Evolutionary conservation across 2,113 vertebrate species (phyloP).

Genomic region (Panurus biarmicus): DNA sequence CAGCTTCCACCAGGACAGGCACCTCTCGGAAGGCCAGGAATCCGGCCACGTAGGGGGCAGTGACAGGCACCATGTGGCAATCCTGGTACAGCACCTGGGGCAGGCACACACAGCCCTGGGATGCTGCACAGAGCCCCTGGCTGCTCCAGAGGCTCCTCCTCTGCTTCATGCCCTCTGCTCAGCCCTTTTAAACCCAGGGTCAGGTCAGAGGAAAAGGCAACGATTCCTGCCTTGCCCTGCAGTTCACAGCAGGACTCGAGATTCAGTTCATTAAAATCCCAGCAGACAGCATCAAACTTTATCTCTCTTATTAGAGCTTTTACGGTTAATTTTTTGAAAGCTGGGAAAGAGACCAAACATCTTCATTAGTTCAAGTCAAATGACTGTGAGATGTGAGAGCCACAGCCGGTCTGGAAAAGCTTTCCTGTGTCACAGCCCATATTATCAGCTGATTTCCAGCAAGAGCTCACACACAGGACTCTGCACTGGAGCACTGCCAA

Average conservation of each 20-base stretch:
- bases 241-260: neutral
- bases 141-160: neutral
- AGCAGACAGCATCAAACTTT: neutral
- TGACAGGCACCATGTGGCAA: conserved; percentile 79
- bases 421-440: neutral
- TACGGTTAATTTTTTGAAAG: neutral
- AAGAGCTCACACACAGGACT: neutral
- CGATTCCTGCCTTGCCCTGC: neutral
- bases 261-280: neutral
- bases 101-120: neutral
- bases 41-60: conserved; percentile 82
- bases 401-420: fast-evolving
- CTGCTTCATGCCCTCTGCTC: neutral
- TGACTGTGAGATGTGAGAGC: neutral
- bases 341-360: neutral
- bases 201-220: neutral
- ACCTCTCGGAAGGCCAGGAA: conserved; percentile 91
- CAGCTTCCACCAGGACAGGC: conserved; percentile 79
- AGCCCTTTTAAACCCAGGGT: neutral
- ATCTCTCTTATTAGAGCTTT: neutral
- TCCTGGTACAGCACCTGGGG: conserved; percentile 85
- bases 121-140: neutral
- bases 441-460: neutral
- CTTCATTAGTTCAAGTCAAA: neutral
- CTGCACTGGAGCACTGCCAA: neutral